phyloP scores from a whole-genome alignment of 2,113 vertebrate genomes.

The Emydocephalus ijimae region DNA sequence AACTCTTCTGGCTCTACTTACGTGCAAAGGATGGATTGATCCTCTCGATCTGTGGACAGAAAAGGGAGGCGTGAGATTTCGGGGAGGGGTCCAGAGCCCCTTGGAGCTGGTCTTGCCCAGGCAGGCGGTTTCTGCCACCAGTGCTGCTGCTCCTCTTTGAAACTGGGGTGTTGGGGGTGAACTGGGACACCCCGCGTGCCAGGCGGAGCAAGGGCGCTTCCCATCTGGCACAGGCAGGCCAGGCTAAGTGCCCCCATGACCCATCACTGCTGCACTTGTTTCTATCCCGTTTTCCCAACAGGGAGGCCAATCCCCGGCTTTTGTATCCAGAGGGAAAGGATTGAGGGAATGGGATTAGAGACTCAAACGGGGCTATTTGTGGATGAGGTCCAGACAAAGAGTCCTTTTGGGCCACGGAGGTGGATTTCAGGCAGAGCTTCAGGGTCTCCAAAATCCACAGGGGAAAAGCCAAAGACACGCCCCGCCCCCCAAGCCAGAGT shows the following conservation, averaged over 20 bases:
- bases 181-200: not conserved
- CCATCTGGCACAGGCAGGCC: not conserved
- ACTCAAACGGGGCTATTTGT: conserved; percentile 25
- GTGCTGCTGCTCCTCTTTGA: not conserved
- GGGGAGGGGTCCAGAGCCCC: not conserved
- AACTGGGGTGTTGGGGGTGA: not conserved
- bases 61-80: conserved; percentile 28
- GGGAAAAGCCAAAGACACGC: no score
- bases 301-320: conserved; percentile 32
- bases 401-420: not conserved
- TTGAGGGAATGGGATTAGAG: conserved; percentile 51
- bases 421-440: not conserved
- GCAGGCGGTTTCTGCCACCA: not conserved
- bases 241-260: not conserved
- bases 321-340: conserved; percentile 36
- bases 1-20: conserved; percentile 70
- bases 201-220: not conserved
- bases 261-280: conserved; percentile 34
- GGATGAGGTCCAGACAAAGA: conserved; percentile 38
- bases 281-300: conserved; percentile 30
- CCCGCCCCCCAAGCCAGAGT: not conserved
- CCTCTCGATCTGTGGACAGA: conserved; percentile 86
- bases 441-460: not conserved
- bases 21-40: conserved; percentile 98
- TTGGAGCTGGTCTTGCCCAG: not conserved